These are phyloP conservation scores for Psammodynastes pulverulentus DNA, from an alignment of 2,113 vertebrate genomes.

Conservation along the genomic window DNA sequence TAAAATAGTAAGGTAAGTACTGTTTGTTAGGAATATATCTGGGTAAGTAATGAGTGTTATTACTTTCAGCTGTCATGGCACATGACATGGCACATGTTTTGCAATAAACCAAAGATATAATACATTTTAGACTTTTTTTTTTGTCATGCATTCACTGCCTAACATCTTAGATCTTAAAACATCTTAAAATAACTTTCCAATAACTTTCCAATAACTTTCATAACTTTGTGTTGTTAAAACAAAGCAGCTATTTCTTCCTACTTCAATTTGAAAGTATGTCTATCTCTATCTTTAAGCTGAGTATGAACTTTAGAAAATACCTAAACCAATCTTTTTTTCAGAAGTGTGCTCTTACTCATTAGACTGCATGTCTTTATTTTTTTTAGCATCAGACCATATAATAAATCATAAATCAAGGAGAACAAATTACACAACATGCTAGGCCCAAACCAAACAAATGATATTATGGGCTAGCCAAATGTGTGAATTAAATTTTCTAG, in stretches of 20 bases:
- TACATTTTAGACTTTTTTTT: slow-evolving; percentile 53
- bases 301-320: not conserved
- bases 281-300: not conserved
- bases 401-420: not conserved
- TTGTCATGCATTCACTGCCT: slow-evolving; percentile 27
- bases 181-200: slow-evolving; percentile 18
- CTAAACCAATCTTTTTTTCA: not conserved
- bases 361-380: not conserved
- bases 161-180: not conserved
- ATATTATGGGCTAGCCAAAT: not conserved
- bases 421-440: not conserved
- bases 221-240: slow-evolving; percentile 40
- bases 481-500: not conserved
- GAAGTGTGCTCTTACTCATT: not conserved
- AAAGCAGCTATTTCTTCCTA: slow-evolving; percentile 29
- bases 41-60: slow-evolving; percentile 46
- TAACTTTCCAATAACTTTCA: slow-evolving; percentile 4
- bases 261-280: not conserved
- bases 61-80: slow-evolving; percentile 28
- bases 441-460: not conserved
- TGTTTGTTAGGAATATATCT: slow-evolving; percentile 46
- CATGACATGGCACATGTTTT: slow-evolving; percentile 44
- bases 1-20: slow-evolving; percentile 47
- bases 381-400: not conserved
- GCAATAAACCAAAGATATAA: slow-evolving; percentile 26